Evolutionary conservation across 2,113 vertebrate species (phyloP).

Genomic region (Semnornis frantzii): DNA sequence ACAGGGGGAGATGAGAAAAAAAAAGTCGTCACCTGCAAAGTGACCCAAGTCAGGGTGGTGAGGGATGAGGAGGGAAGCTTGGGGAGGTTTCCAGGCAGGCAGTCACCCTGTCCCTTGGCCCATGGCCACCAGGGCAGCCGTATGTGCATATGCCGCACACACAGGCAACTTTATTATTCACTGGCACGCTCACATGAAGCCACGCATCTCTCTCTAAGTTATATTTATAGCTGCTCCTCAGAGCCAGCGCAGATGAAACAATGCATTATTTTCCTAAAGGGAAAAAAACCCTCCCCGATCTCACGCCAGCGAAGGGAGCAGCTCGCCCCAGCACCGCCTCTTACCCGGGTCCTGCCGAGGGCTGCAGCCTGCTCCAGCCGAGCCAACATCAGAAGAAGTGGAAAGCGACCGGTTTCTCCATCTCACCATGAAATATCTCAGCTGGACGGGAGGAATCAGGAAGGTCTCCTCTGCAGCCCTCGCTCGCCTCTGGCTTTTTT

Average conservation of each 20-base stretch:
- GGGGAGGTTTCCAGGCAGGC: not conserved
- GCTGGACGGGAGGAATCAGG: not conserved
- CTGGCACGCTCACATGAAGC: slow-evolving; percentile 30
- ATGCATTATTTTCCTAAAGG: slow-evolving; percentile 1
- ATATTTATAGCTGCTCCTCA: slow-evolving; percentile 51
- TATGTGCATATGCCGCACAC: not conserved
- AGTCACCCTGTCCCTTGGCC: not conserved
- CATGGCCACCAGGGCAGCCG: not conserved
- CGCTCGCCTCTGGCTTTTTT: not conserved
- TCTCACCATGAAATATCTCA: slow-evolving; percentile 26
- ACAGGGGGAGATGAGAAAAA: not conserved
- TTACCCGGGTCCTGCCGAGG: slow-evolving; percentile 63
- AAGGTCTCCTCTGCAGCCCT: slow-evolving; percentile 23
- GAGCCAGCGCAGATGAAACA: slow-evolving; percentile 37
- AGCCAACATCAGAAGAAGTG: slow-evolving; percentile 49
- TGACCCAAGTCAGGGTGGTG: not conserved
- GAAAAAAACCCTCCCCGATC: not conserved
- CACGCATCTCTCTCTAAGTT: slow-evolving; percentile 35
- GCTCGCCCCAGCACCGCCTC: slow-evolving; percentile 13
- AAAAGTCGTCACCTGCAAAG: not conserved
- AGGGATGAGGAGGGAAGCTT: not conserved
- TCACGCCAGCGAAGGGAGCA: not conserved
- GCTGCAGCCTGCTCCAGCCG: slow-evolving; percentile 47
- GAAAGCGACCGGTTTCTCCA: slow-evolving; percentile 11
- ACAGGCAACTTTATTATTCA: slow-evolving; percentile 55